A percentile compares a stretch with the other conserved stretches of the same genome.
These are phyloP conservation scores for Oxytorus armatus DNA, from an alignment of 2,888 invertebrate genomes.

Conservation along the genomic window DNA sequence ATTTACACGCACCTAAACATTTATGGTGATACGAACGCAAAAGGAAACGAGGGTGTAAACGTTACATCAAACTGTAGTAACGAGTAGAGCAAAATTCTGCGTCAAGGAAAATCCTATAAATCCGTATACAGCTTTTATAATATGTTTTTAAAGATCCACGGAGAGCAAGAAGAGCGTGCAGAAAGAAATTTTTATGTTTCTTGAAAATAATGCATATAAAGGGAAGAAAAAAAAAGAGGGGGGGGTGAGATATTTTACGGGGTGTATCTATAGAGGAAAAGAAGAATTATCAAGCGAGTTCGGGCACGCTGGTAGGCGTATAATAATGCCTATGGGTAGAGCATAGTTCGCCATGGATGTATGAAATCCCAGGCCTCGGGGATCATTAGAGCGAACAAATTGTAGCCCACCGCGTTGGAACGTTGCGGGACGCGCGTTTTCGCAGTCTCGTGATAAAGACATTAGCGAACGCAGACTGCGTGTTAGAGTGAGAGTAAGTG, in stretches of 20 bases:
- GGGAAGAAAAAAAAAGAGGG: background rate
- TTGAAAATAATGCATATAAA: conserved; percentile 9
- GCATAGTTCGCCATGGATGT: conserved; percentile 60
- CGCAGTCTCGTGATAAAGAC: conserved; percentile 78
- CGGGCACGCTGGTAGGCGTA: conserved; percentile 35
- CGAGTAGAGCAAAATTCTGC: conserved; percentile 7
- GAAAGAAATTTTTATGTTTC: conserved; percentile 18
- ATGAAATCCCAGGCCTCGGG: conserved; percentile 67
- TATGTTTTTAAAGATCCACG: conserved; percentile 3
- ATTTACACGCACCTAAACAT: background rate
- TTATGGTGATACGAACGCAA: background rate
- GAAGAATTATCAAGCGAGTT: conserved; percentile 61
- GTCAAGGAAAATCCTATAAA: conserved; percentile 8
- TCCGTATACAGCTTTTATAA: conserved; percentile 3
- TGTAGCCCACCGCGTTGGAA: conserved; percentile 63
- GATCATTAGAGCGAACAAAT: conserved; percentile 72
- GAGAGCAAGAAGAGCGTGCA: background rate
- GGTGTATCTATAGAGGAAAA: conserved; percentile 31
- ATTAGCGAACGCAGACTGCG: conserved; percentile 72
- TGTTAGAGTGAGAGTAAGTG: conserved; percentile 11
- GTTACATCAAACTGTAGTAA: conserved; percentile 13
- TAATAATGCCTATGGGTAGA: conserved; percentile 56
- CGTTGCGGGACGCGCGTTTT: conserved; percentile 57
- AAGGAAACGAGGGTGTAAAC: background rate
- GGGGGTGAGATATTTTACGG: background rate